These are phyloP conservation scores for Nixonia krombeini DNA, from an alignment of 1,140 invertebrate genomes.

Conservation along the genomic window DNA sequence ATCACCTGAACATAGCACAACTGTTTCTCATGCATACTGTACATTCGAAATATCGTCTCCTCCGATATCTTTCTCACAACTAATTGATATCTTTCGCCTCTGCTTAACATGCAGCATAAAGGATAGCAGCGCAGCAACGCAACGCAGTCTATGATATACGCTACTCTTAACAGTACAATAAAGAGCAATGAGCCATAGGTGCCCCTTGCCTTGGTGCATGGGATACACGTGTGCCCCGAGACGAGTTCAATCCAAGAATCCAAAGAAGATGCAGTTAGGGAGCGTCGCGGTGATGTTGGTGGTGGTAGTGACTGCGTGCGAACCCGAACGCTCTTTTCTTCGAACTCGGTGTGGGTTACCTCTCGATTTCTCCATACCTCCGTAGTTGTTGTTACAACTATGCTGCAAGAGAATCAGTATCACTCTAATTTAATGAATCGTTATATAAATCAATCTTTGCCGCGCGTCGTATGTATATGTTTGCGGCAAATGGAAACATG, in stretches of 20 bases:
- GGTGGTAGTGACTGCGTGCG: conserved; percentile 22
- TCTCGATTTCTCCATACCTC: conserved; percentile 24
- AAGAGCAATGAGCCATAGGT: conserved; percentile 14
- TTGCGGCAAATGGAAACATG: conserved; percentile 6
- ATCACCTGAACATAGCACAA: too few relatives aligned
- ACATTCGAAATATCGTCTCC: not conserved
- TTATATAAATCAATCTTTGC: not conserved
- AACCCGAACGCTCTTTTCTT: conserved; percentile 18
- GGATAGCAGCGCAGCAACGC: conserved; percentile 64
- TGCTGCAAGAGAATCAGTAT: not conserved
- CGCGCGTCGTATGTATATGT: not conserved
- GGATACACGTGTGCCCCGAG: conserved; percentile 2
- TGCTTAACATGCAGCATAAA: conserved; percentile 71
- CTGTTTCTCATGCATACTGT: not conserved
- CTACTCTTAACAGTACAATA: conserved; percentile 56
- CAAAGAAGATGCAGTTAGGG: conserved; percentile 12
- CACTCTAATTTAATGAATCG: not conserved
- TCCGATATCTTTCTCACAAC: conserved; percentile 48
- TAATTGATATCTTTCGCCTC: conserved; percentile 69
- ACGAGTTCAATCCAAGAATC: not conserved
- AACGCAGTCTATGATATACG: conserved; percentile 58
- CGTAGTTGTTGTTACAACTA: conserved; percentile 19
- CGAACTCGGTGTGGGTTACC: conserved; percentile 23
- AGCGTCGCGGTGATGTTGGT: conserved; percentile 26
- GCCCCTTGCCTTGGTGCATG: conserved; percentile 5